Evolutionary conservation across 2,888 invertebrate genomes (phyloP), one percentile per base, ranked within the genome.

Genomic region (Drosophila heteroneura): DNA sequence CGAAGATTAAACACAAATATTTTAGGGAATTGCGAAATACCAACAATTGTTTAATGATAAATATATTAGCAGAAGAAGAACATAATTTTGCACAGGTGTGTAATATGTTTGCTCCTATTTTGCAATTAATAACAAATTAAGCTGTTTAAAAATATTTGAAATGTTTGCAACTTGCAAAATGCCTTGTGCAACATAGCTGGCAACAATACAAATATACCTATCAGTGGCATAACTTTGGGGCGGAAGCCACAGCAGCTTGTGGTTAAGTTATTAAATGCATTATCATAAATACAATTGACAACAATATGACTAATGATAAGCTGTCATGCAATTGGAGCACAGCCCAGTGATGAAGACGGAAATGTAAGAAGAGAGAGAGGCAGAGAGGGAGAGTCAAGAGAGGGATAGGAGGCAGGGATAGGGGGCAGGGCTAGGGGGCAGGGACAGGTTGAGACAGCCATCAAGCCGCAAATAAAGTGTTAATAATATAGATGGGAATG

Each of bases 221-320:
- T 54, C 49, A 39, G 66, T 66, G 77, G 79, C 84, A 79, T 68
- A 74, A 67, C 76, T 70, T 66, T 64, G 62, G 61, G 67, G 64
- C 65, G 56, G 39, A 19, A 47, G 35, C 28, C 57, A n/a, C 26
- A 33, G 54, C 73, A 88, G 76, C 85, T 89, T 85, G 87, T 72
- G 76, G 80, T 79, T 79, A 76, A 88, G 87, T 89, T 88, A 88
- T 88, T 85, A 85, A 85, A 85, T 77, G 84, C 83, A 87, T 90
- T 89, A 84, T 85, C 88, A 89, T 89, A 89, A 89, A 85, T 89
- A 88, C 85, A 86, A 88, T 90, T 89, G 90, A 89, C 88, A 90
- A 82, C 85, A 90, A 90, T 84, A 85, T 85, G 90, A 90, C 90
- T 90, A 89, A 89, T 88, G 86, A 90, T 90, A 83, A 84, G 82